phyloP scores from a whole-genome alignment of 2,888 invertebrate species.

The Andrena haemorrhoa region DNA sequence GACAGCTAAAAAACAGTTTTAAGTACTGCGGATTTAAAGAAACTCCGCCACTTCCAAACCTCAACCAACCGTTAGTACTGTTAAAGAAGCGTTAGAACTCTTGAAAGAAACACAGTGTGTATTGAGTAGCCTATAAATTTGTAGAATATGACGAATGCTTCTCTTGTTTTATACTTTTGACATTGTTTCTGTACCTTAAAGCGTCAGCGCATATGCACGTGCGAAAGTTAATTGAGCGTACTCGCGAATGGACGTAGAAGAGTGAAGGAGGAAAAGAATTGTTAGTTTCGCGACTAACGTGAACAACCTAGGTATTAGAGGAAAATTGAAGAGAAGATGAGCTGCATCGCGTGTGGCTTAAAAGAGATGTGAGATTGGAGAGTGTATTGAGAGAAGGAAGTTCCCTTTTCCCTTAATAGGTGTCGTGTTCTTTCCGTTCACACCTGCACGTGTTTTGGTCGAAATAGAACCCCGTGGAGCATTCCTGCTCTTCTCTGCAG shows the following conservation, averaged over 20 bases:
- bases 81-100: not conserved
- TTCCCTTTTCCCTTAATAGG: conserved; percentile 51
- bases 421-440: conserved; percentile 71
- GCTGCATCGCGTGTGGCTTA: no score
- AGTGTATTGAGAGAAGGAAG: conserved; percentile 47
- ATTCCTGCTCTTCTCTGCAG: conserved; percentile 86
- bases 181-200: no score
- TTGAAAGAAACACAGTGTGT: not conserved
- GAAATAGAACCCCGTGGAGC: conserved; percentile 88
- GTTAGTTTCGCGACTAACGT: not conserved
- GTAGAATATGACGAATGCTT: conserved; percentile 2
- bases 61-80: no score
- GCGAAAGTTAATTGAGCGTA: no score
- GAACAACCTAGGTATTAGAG: no score
- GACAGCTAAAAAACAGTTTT: conserved; percentile 74
- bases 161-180: not conserved
- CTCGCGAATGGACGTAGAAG: no score
- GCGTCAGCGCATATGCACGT: no score
- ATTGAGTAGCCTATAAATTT: not conserved
- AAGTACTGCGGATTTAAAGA: not conserved
- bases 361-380: no score
- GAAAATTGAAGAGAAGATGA: no score
- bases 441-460: conserved; percentile 87
- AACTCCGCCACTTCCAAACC: no score
- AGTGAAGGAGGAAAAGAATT: not conserved